Evolutionary conservation across 2,797 vertebrate genomes (phyloP).

Genomic region (Myripristis jacobus): DNA sequence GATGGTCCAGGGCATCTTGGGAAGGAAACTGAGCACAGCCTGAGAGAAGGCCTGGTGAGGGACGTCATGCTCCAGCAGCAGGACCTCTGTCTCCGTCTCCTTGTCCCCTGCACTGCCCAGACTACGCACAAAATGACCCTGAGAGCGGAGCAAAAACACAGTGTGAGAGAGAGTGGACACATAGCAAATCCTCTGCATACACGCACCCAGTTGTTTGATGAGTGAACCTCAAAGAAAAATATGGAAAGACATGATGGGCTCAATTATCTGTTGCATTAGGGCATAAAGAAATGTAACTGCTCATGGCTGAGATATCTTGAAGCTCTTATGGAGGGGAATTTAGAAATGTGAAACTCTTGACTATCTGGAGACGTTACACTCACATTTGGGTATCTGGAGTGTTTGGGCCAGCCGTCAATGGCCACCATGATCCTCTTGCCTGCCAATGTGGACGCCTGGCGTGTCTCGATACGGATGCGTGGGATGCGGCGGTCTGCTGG

Average conservation of each 20-base stretch:
- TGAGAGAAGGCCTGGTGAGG: constrained; percentile 97
- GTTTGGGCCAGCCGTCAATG: constrained; percentile 95
- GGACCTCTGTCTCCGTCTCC: constrained; percentile 94
- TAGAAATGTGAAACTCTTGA: background rate
- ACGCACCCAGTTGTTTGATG: constrained; percentile 10
- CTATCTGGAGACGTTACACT: constrained; percentile 50
- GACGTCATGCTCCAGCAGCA: constrained; percentile 96
- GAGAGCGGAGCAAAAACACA: background rate
- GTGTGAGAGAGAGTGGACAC: background rate
- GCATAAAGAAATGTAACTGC: background rate
- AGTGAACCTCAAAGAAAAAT: background rate
- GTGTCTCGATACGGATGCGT: constrained; percentile 95
- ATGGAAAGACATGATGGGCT: background rate
- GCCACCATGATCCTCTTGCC: constrained; percentile 97
- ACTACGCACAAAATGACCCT: constrained; percentile 98
- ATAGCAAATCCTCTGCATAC: background rate
- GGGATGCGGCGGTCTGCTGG: constrained; percentile 95
- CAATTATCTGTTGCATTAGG: background rate
- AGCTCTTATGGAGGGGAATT: background rate
- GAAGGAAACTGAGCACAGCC: constrained; percentile 93
- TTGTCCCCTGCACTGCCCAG: constrained; percentile 93
- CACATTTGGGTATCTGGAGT: constrained; percentile 98
- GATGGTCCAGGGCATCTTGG: constrained; percentile 95
- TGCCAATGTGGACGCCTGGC: constrained; percentile 88
- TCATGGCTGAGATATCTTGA: background rate